Evolutionary conservation across 1,140 invertebrate species (phyloP).

Genomic region (Artemia franciscana): DNA sequence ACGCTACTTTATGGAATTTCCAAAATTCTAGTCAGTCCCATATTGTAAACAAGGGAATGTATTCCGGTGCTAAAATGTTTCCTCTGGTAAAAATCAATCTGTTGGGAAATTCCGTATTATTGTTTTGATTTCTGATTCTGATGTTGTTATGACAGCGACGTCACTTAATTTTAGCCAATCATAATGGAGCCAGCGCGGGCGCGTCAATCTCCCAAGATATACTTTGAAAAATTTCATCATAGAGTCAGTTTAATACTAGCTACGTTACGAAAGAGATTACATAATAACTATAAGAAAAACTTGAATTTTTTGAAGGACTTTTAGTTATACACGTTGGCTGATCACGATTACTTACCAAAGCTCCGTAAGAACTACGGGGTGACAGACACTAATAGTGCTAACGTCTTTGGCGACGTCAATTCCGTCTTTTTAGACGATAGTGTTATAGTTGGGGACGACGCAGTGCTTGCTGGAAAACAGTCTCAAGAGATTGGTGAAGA

Average conservation of each 20-base stretch:
- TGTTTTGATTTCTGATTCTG: too few relatives aligned
- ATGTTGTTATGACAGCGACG: too few relatives aligned
- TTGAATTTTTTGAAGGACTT: neutral
- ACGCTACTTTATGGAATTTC: too few relatives aligned
- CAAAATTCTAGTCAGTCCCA: too few relatives aligned
- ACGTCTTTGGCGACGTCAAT: neutral
- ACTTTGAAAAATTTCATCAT: neutral
- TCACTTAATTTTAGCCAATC: too few relatives aligned
- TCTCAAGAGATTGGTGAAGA: neutral
- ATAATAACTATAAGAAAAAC: too few relatives aligned
- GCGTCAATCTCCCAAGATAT: too few relatives aligned
- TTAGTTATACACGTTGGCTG: neutral
- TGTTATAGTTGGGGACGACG: neutral
- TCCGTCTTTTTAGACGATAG: neutral
- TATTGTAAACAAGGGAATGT: too few relatives aligned
- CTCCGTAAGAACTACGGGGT: neutral
- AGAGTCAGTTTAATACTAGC: neutral
- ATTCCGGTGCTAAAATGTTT: too few relatives aligned
- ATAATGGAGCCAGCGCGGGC: too few relatives aligned
- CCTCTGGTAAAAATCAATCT: too few relatives aligned
- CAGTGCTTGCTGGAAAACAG: neutral
- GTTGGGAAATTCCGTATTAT: too few relatives aligned
- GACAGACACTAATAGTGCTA: neutral
- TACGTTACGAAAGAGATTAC: neutral
- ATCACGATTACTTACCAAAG: neutral